Percentiles rank a stretch among this genome's conserved stretches.
Conservation (phyloP, 2,888 invertebrate genomes). For the Gasteruption jaculator region DNA sequence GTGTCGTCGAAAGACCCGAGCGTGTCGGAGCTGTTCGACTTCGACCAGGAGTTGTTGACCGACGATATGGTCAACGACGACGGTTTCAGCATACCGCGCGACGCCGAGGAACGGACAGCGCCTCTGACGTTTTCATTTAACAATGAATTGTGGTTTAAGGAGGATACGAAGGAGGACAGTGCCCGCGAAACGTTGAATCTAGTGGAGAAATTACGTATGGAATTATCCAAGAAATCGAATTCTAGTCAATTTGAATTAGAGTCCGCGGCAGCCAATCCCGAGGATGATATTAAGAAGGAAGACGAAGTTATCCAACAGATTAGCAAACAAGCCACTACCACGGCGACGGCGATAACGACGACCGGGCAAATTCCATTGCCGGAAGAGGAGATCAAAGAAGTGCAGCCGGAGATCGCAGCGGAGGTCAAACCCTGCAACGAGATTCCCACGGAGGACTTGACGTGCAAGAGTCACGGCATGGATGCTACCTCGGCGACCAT, state of each 20-base stretch:
- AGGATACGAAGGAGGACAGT: slow-evolving; percentile 78
- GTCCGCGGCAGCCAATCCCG: slow-evolving; percentile 42
- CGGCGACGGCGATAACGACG: slow-evolving; percentile 17
- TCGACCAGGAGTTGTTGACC: slow-evolving; percentile 59
- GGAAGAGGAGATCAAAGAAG: slow-evolving; percentile 11
- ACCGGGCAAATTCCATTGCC: slow-evolving; percentile 17
- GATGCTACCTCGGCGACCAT: too few relatives aligned
- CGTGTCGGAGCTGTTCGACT: slow-evolving; percentile 62
- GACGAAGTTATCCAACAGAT: slow-evolving; percentile 23
- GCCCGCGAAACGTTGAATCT: slow-evolving; percentile 79
- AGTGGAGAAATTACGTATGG: slow-evolving; percentile 77
- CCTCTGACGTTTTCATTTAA: slow-evolving; percentile 63
- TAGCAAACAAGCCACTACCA: slow-evolving; percentile 7
- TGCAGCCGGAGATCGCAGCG: slow-evolving; percentile 1
- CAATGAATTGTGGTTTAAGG: slow-evolving; percentile 66
- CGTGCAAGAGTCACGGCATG: slow-evolving; percentile 30
- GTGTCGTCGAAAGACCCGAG: slow-evolving; percentile 53
- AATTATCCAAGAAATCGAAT: slow-evolving; percentile 64
- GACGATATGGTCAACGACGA: slow-evolving; percentile 61
- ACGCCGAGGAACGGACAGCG: slow-evolving; percentile 60
- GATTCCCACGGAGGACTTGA: slow-evolving; percentile 7
- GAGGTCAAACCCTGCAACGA: slow-evolving; percentile 14
- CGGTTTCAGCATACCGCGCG: slow-evolving; percentile 61
- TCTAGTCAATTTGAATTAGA: slow-evolving; percentile 55
- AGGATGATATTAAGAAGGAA: slow-evolving; percentile 42